Conservation (phyloP, 2,797 vertebrate genomes). For the Pipistrellus pipistrellus region DNA sequence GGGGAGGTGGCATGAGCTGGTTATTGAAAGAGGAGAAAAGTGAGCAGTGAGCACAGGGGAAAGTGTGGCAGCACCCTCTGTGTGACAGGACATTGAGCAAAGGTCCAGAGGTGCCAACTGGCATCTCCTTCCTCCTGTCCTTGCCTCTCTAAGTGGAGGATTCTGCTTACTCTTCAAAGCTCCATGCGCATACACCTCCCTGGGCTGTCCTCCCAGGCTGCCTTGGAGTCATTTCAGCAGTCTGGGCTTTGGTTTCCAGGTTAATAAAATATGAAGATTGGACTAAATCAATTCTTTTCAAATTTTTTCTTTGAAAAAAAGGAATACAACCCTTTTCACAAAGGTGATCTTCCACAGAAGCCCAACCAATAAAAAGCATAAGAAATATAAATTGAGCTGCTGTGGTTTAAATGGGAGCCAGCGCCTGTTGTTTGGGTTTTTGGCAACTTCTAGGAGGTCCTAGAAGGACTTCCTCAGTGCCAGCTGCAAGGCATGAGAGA, state of each 20-base stretch:
- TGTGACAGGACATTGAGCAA: background rate
- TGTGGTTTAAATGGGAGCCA: background rate
- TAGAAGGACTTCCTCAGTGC: background rate
- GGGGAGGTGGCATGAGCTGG: background rate
- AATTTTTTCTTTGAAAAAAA: background rate
- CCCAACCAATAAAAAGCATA: background rate
- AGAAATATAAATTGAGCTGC: background rate
- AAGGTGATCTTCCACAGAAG: conserved; percentile 1
- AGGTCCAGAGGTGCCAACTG: background rate
- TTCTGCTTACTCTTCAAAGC: background rate
- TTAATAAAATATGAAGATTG: background rate
- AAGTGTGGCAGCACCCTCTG: background rate
- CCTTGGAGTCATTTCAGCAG: background rate
- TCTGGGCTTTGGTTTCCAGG: background rate
- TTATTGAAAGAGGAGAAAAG: background rate
- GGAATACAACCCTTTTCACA: background rate
- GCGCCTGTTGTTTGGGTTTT: background rate
- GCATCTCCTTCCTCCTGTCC: background rate
- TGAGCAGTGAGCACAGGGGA: background rate
- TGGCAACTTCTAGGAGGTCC: background rate
- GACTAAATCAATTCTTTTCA: background rate
- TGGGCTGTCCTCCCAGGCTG: background rate
- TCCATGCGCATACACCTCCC: background rate
- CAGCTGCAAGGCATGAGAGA: background rate
- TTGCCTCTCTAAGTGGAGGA: background rate